These are phyloP conservation scores for Aptenodytes patagonicus DNA, from an alignment of 2,113 vertebrate species.

Conservation along the genomic window DNA sequence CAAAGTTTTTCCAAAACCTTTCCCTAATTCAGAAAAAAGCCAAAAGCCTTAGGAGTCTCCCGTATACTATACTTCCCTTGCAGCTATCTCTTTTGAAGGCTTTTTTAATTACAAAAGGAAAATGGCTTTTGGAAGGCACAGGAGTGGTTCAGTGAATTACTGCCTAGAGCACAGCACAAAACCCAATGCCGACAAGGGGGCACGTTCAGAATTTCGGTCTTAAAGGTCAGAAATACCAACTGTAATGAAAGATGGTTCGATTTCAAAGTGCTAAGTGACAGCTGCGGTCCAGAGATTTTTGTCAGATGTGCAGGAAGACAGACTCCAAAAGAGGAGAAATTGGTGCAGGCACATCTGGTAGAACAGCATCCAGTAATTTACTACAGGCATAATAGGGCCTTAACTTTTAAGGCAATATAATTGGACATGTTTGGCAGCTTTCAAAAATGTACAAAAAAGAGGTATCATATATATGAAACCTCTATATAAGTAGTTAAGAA, in stretches of 20 bases:
- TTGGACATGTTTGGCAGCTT: neutral
- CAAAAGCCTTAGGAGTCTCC: neutral
- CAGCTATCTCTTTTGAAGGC: neutral
- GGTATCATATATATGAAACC: neutral
- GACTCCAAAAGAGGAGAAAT: neutral
- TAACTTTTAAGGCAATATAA: neutral
- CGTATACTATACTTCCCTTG: neutral
- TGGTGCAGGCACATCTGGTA: neutral
- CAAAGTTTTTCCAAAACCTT: neutral
- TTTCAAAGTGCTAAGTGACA: constrained; percentile 3
- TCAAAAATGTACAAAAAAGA: neutral
- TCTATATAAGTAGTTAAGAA: neutral
- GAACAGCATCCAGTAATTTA: neutral
- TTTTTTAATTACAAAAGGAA: constrained; percentile 46
- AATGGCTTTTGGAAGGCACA: constrained; percentile 4
- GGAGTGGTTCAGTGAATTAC: constrained; percentile 53
- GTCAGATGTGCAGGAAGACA: neutral
- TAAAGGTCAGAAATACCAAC: constrained; percentile 44
- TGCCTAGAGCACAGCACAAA: neutral
- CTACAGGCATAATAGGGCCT: neutral
- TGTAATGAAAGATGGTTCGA: neutral
- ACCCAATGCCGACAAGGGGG: neutral
- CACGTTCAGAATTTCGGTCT: neutral
- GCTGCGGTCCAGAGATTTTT: neutral
- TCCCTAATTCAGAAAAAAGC: neutral